Conservation (phyloP, 2,797 vertebrate genomes). For the Galago senegalensis region DNA sequence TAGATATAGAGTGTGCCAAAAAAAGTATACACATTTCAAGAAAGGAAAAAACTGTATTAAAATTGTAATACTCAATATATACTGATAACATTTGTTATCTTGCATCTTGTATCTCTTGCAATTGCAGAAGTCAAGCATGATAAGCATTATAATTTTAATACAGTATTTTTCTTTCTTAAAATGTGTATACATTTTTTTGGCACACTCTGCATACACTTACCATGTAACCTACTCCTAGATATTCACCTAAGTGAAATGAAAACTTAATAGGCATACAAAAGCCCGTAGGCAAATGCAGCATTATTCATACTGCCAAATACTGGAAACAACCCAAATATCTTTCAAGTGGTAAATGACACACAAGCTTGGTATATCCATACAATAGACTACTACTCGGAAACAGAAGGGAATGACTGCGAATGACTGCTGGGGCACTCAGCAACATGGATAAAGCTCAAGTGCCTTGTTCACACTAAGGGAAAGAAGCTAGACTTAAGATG, state of each 20-base stretch:
- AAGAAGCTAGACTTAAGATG: background rate
- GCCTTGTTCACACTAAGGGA: background rate
- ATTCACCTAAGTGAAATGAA: constrained; percentile 6
- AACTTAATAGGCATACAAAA: background rate
- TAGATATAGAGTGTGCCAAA: background rate
- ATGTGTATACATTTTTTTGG: no score
- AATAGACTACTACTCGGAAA: background rate
- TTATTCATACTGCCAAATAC: background rate
- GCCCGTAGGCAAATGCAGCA: background rate
- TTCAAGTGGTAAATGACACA: background rate
- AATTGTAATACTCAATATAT: no score
- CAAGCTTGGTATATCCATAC: background rate
- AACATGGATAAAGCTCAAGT: background rate
- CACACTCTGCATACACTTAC: background rate
- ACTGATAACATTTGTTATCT: no score
- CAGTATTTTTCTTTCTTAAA: no score
- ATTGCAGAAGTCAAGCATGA: no score
- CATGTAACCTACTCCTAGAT: background rate
- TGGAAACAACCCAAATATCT: background rate
- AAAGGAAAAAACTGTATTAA: no score
- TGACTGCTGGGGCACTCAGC: background rate
- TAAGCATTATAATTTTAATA: no score
- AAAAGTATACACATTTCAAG: no score
- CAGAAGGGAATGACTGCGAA: background rate
- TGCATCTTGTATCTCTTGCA: no score